Percentiles rank a stretch among this genome's conserved stretches.
phyloP scores from a whole-genome alignment of 2,888 invertebrate genomes.

The Steinernema hermaphroditum region DNA sequence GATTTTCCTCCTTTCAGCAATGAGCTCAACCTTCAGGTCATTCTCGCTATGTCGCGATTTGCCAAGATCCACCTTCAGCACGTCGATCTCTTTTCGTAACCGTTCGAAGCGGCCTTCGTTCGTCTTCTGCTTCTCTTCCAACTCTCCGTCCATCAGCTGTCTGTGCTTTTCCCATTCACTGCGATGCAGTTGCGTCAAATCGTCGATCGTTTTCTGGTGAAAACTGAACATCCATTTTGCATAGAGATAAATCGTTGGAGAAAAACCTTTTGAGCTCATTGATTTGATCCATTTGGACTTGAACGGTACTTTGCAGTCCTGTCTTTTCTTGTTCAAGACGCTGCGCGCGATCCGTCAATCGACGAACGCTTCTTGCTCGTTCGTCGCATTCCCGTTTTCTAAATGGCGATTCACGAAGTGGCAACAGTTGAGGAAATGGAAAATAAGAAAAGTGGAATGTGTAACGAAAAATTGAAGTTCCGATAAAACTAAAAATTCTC shows the following conservation, averaged over 20 bases:
- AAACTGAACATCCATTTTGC: too few relatives aligned
- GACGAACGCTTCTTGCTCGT: background rate
- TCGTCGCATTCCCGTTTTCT: conserved; percentile 22
- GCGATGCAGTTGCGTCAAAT: conserved; percentile 15
- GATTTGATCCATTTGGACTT: conserved; percentile 6
- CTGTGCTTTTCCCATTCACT: conserved; percentile 22
- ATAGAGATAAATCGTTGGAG: too few relatives aligned
- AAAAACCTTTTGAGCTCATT: conserved; percentile 11
- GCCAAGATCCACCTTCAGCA: background rate
- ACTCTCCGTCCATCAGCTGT: background rate
- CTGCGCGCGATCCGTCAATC: background rate
- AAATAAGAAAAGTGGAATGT: too few relatives aligned
- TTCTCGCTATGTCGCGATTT: conserved; percentile 7
- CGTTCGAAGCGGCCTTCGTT: background rate
- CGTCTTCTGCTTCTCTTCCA: conserved; percentile 10
- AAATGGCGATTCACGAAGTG: background rate
- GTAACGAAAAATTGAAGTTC: too few relatives aligned
- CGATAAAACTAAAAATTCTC: too few relatives aligned
- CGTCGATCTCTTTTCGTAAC: background rate
- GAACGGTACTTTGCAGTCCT: conserved; percentile 11
- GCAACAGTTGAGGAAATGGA: too few relatives aligned
- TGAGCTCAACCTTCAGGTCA: background rate
- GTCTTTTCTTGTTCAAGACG: conserved; percentile 15
- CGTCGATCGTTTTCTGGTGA: conserved; percentile 29
- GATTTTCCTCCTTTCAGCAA: background rate